Evolutionary conservation across 2,797 vertebrate genomes (phyloP).

Genomic region (Macrochelys suwanniensis): DNA sequence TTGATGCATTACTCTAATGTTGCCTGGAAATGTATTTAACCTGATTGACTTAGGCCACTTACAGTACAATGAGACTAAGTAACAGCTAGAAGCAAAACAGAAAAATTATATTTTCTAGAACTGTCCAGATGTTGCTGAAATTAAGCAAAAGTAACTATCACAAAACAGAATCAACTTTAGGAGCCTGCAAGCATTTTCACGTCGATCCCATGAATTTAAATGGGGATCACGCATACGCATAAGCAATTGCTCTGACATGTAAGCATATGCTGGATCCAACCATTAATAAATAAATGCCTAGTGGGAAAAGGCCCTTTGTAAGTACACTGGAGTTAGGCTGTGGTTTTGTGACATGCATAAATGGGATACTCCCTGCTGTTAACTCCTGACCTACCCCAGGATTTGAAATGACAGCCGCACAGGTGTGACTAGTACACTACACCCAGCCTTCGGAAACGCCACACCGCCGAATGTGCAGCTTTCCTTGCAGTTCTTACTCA

Average conservation of each 20-base stretch:
- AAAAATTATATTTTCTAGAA: not conserved
- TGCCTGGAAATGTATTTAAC: rapidly evolving
- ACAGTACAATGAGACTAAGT: not conserved
- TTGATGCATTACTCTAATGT: not conserved
- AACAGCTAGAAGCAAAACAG: not conserved
- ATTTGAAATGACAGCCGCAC: too few relatives aligned
- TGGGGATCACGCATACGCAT: not conserved
- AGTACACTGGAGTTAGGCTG: too few relatives aligned
- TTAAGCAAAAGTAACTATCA: not conserved
- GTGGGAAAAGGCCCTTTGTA: too few relatives aligned
- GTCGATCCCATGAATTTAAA: not conserved
- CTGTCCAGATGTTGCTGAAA: not conserved
- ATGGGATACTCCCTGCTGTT: too few relatives aligned
- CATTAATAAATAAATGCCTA: not conserved
- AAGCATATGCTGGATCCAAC: not conserved
- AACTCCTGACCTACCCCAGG: too few relatives aligned
- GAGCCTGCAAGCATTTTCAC: not conserved
- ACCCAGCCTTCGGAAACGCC: too few relatives aligned
- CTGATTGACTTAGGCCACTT: rapidly evolving
- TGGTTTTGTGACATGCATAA: too few relatives aligned
- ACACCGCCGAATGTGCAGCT: not conserved
- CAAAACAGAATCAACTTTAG: not conserved
- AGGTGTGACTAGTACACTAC: too few relatives aligned
- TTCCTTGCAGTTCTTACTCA: not conserved
- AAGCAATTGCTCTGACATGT: not conserved